phyloP scores from a whole-genome alignment of 2,888 invertebrate genomes.

The Cantharis rustica region DNA sequence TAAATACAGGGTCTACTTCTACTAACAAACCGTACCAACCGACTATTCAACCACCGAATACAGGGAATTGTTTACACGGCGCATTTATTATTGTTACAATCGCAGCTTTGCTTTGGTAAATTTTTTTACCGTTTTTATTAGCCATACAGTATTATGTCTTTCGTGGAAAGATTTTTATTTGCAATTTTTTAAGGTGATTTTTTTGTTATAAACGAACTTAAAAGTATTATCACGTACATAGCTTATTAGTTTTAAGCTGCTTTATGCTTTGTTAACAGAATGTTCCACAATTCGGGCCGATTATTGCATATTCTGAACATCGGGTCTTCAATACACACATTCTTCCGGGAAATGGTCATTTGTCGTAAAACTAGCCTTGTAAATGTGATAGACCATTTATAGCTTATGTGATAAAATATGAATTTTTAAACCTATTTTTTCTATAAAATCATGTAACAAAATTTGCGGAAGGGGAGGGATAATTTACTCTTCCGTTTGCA shows the following conservation, averaged over 20 bases:
- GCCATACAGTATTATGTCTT: conserved; percentile 21
- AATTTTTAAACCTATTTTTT: no score
- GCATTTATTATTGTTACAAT: conserved; percentile 15
- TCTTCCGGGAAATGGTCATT: no score
- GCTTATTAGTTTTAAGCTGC: neutral
- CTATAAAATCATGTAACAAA: no score
- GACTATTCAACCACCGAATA: conserved; percentile 11
- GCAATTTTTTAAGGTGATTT: neutral
- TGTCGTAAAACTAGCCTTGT: no score
- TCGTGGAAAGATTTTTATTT: neutral
- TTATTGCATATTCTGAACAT: no score
- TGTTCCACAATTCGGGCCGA: neutral
- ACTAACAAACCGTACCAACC: conserved; percentile 1
- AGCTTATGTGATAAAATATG: no score
- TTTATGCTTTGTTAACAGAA: neutral
- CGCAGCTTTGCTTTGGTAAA: conserved; percentile 13
- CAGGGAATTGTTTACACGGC: conserved; percentile 15
- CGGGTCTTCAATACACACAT: no score
- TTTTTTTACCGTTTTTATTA: neutral
- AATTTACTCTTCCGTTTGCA: neutral
- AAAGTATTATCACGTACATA: neutral
- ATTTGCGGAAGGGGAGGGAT: no score
- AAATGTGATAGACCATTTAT: no score
- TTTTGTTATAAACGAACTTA: neutral
- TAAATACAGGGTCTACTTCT: neutral